Conservation (phyloP, 2,888 invertebrate genomes). For the Drosophila flavopinicola region DNA sequence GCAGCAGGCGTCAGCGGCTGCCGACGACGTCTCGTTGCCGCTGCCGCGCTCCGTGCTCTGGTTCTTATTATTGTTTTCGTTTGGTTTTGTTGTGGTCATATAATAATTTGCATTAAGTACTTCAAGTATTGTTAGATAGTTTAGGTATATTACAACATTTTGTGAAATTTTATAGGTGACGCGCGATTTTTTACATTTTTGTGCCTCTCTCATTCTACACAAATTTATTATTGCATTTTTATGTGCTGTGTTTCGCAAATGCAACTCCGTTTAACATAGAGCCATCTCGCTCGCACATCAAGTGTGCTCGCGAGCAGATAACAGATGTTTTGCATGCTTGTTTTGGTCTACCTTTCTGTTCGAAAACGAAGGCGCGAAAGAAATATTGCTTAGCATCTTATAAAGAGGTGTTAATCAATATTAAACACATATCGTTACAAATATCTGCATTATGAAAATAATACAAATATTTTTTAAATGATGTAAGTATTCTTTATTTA, state of each 20-base stretch:
- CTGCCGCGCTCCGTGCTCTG: slow-evolving; percentile 29
- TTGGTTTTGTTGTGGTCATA: slow-evolving; percentile 31
- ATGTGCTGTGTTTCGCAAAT: slow-evolving; percentile 64
- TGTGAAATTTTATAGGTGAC: slow-evolving; percentile 50
- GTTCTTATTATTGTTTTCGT: slow-evolving; percentile 52
- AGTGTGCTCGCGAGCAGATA: slow-evolving; percentile 31
- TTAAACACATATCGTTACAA: background rate
- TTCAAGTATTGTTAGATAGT: background rate
- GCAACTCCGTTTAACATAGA: slow-evolving; percentile 49
- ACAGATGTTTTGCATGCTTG: slow-evolving; percentile 68
- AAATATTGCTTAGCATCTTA: background rate
- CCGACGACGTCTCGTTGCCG: slow-evolving; percentile 55
- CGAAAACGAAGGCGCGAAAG: slow-evolving; percentile 11
- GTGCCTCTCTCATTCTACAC: slow-evolving; percentile 57
- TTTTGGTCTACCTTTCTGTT: slow-evolving; percentile 44
- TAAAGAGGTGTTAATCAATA: background rate
- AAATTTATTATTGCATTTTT: slow-evolving; percentile 71
- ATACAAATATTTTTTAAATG: too few relatives aligned
- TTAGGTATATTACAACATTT: slow-evolving; percentile 21
- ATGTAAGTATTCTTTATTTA: too few relatives aligned
- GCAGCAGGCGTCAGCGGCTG: slow-evolving; percentile 62
- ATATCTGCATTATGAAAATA: background rate
- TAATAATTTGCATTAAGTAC: slow-evolving; percentile 3
- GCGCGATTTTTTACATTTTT: slow-evolving; percentile 54
- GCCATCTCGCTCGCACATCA: slow-evolving; percentile 46